phyloP scores from a whole-genome alignment of 2,113 vertebrate genomes.

The Varanus salvator region DNA sequence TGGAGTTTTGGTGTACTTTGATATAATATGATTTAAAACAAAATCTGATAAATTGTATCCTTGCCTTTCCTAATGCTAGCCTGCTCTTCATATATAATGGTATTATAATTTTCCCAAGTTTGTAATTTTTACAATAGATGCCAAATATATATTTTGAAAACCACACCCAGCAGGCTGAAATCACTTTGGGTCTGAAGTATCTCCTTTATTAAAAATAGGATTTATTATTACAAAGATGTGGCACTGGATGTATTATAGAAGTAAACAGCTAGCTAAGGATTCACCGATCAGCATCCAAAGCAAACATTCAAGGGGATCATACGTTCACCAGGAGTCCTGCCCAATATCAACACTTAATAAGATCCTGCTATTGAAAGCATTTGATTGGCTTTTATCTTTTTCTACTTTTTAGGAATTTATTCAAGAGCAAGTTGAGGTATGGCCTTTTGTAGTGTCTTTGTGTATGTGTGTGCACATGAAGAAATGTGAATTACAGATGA shows the following conservation, averaged over 20 bases:
- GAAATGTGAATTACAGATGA: neutral
- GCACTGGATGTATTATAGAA: too few species aligned
- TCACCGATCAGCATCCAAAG: too few species aligned
- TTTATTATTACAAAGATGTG: too few species aligned
- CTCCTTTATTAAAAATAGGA: too few species aligned
- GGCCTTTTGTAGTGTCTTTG: constrained; percentile 30
- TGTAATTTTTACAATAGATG: neutral
- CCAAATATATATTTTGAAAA: too few species aligned
- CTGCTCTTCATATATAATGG: neutral
- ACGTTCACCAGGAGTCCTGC: too few species aligned
- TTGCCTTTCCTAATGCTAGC: neutral
- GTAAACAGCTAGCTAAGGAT: too few species aligned
- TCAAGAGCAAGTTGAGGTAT: constrained; percentile 93
- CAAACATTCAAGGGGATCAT: too few species aligned
- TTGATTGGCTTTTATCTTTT: neutral
- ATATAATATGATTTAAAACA: neutral
- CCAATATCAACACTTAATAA: too few species aligned
- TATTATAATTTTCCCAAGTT: neutral
- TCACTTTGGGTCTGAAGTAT: too few species aligned
- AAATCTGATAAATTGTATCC: neutral
- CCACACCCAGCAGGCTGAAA: too few species aligned
- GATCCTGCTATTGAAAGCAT: too few species aligned
- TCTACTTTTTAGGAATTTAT: constrained; percentile 88
- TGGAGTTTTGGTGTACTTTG: neutral
- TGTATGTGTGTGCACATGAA: neutral